These are phyloP conservation scores for Chalcosyrphus nemorum DNA, from an alignment of 2,888 invertebrate genomes.

Conservation along the genomic window DNA sequence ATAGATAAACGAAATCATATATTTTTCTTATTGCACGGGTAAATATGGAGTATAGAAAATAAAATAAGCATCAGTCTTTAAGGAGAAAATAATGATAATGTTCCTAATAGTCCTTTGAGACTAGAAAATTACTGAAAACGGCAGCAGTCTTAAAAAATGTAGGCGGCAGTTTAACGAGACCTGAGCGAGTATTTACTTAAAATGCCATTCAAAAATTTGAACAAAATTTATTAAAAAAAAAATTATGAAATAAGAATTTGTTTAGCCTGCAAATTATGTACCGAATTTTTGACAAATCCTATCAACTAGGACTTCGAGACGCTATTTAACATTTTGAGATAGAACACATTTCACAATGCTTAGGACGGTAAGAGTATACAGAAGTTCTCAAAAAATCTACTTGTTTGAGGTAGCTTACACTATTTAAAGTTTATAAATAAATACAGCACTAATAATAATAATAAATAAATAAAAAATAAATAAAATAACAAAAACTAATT, in stretches of 20 bases:
- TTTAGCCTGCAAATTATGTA: too few relatives aligned
- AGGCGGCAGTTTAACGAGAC: neutral
- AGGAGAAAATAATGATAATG: neutral
- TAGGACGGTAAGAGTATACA: constrained; percentile 50
- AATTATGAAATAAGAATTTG: too few relatives aligned
- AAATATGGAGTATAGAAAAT: neutral
- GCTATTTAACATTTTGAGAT: neutral
- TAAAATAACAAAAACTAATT: constrained; percentile 43
- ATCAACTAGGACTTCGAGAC: too few relatives aligned
- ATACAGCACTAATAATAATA: neutral
- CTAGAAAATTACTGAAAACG: neutral
- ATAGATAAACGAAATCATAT: neutral
- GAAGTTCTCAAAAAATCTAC: neutral
- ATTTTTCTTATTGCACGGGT: constrained; percentile 39
- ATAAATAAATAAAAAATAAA: constrained; percentile 24
- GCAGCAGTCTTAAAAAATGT: constrained; percentile 1
- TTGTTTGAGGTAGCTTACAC: constrained; percentile 36
- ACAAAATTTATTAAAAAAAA: too few relatives aligned
- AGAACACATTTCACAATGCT: constrained; percentile 8
- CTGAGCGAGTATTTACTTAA: neutral
- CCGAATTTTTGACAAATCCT: too few relatives aligned
- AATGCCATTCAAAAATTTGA: too few relatives aligned
- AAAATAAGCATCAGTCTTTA: constrained; percentile 46
- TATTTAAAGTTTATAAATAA: neutral
- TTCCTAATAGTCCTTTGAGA: neutral